These are phyloP conservation scores for Diorhabda sublineata DNA, from an alignment of 1,140 invertebrate species.

Conservation along the genomic window DNA sequence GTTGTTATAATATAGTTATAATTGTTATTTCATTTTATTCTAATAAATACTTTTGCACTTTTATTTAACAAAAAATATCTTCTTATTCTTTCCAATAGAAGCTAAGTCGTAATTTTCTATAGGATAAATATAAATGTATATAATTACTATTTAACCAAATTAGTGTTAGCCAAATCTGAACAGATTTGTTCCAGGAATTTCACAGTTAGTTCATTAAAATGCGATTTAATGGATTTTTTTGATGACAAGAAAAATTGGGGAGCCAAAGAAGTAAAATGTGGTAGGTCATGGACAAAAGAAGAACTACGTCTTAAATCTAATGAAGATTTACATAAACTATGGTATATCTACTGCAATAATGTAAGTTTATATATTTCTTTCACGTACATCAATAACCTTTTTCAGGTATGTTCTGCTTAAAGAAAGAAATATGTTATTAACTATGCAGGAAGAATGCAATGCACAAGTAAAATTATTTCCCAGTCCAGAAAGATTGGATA, in stretches of 20 bases:
- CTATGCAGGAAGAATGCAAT: slow-evolving; percentile 87
- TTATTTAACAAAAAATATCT: too few species aligned
- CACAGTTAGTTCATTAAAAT: slow-evolving; percentile 18
- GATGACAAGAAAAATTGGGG: slow-evolving; percentile 86
- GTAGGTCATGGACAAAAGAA: slow-evolving; percentile 84
- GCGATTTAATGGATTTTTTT: slow-evolving; percentile 84
- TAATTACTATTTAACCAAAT: too few species aligned
- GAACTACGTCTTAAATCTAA: slow-evolving; percentile 95
- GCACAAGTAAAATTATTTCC: slow-evolving; percentile 72
- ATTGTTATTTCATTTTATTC: too few species aligned
- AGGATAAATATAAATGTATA: too few species aligned
- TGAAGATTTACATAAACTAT: slow-evolving; percentile 94
- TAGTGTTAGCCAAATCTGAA: too few species aligned
- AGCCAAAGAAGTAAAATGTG: slow-evolving; percentile 70
- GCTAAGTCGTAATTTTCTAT: too few species aligned
- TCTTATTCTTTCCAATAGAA: too few species aligned
- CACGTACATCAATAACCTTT: neutral
- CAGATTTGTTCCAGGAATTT: slow-evolving; percentile 20
- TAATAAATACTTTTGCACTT: too few species aligned
- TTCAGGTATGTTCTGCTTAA: slow-evolving; percentile 87
- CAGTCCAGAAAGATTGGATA: slow-evolving; percentile 92
- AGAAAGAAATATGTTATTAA: slow-evolving; percentile 94
- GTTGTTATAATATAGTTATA: too few species aligned
- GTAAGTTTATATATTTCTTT: neutral
- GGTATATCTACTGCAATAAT: slow-evolving; percentile 56